Base-by-base conservation (phyloP, 1,140 invertebrate genomes). In the Gonioctena quinquepunctata region DNA sequence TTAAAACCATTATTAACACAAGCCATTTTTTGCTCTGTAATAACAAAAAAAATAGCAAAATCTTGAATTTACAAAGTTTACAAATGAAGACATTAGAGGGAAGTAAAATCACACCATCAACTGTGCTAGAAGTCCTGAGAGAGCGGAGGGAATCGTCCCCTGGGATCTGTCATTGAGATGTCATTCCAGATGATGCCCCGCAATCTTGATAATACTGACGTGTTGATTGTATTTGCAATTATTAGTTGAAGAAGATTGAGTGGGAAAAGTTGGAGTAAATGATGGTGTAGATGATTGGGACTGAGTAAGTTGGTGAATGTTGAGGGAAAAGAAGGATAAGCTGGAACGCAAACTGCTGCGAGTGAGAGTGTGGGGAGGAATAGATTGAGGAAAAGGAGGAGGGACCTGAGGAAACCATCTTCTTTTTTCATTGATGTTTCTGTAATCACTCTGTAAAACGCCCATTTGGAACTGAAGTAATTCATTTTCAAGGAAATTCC, bases 381-480 rank as follows among this genome's bases (percentile, higher is more conserved):
- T n/a, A 27, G 8, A 26, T 60, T 60, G 57, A 60, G 57, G 11
- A 60, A 60, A 26, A 28, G 22, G 22, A 60, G 57, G 23, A 60
- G 25, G 57, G 25, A n/a, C 25, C 25, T 60, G 57, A 25, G 57
- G 13, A 66, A 26, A 3, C 22, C 16, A 54, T 7, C 13, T 49
- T 49, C 18, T 23, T 23, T 50, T 42, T 33, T 22, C 18, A 16
- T 21, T 49, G 23, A 18, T 61, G 18, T 28, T 61, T 1, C 26
- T 64, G n/a, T 7, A n/a, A 48, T 48, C 28, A 11, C 33, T 28
- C 11, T 64, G 21, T 13, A 64, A 49, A 16, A 64, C 27, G 6
- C 18, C 64, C 48, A 67, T 67, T 60, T 67, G 52, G 19, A 60
- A 60, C n/a, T 60, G 13, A 28, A 60, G 66, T 5, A 69, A 16